Evolutionary conservation across 2,888 invertebrate species (phyloP), one percentile per base, ranked within the genome.

Genomic region (Microctonus hyperodae): DNA sequence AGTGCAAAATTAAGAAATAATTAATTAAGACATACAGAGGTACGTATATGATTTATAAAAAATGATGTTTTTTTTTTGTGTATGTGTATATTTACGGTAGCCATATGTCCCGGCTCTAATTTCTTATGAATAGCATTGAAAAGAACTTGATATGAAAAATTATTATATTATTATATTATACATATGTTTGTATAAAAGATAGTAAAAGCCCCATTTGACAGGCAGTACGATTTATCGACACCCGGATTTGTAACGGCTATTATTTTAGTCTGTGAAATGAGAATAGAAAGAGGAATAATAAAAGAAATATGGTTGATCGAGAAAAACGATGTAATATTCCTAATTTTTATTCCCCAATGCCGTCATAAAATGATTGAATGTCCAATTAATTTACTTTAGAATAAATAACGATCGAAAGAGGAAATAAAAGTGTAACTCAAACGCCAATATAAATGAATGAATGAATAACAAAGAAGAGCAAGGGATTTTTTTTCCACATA

Each of bases 291-390:
- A 22, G 9, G 11, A 25, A 53, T 10, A 9, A 44, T 20, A 64
- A 64, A 31, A 48, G 33, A 44, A 48, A 25, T 22, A 53, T 3
- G n/a, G n/a, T n/a, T n/a, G n/a, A n/a, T n/a, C n/a, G n/a, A 55
- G 28, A 44, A 28, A 31, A 64, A 16, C 55, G 33, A 33, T 25
- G 23, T 40, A 63, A 55, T 31, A 31, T 44, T 44, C 13, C 56
- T 63, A 64, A 64, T 56, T 64, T 55, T 64, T 56, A 57, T 53
- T 25, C 13, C 22, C 51, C 23, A 22, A 50, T 33, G 23, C 61
- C 61, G 64, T 62, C 58, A 61, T 23, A 60, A 64, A n/a, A 64
- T 69, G 69, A 67, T 69, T 61, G 69, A 69, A 67, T 60, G 48
- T 44, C 61, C 64, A 67, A 69, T 69, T 61, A 69, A 69, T 69